Conservation (phyloP, 2,888 invertebrate genomes). For the Drosophila sordidula region DNA sequence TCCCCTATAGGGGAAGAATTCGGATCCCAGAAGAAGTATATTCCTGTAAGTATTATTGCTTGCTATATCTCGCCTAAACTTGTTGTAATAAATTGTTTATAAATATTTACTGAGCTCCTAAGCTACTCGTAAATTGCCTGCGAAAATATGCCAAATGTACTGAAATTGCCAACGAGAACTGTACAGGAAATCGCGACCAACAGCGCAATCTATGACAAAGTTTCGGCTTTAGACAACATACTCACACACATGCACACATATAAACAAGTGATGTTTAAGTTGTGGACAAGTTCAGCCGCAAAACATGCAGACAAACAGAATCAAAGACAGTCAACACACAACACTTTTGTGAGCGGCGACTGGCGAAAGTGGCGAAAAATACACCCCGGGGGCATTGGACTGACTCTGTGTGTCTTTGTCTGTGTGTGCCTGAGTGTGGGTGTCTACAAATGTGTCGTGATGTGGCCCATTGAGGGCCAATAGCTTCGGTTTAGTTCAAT, state of each 20-base stretch:
- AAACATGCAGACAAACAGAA: conserved; percentile 59
- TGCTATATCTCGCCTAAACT: conserved; percentile 3
- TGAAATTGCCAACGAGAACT: conserved; percentile 9
- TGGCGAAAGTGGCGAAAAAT: conserved; percentile 73
- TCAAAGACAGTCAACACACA: conserved; percentile 72
- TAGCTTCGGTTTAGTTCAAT: conserved; percentile 78
- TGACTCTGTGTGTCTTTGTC: conserved; percentile 17
- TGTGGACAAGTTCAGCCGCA: conserved; percentile 27
- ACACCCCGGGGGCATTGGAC: conserved; percentile 70
- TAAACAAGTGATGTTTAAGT: conserved; percentile 17
- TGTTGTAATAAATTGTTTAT: conserved; percentile 27
- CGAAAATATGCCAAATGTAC: conserved; percentile 32
- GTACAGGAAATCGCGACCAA: conserved; percentile 25
- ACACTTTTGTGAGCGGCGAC: conserved; percentile 61
- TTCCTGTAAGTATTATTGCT: not conserved
- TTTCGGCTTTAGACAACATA: conserved; percentile 18
- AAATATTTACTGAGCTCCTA: conserved; percentile 28
- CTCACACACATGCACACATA: not conserved
- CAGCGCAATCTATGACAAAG: conserved; percentile 21
- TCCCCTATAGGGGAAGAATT: too few species aligned
- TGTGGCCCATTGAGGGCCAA: conserved; percentile 75
- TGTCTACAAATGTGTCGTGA: conserved; percentile 50
- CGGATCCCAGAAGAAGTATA: too few species aligned
- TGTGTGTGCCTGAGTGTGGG: conserved; percentile 18
- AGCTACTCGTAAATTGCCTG: conserved; percentile 13